phyloP scores from a whole-genome alignment of 2,888 invertebrate species.

The Metacarcinus magister region DNA sequence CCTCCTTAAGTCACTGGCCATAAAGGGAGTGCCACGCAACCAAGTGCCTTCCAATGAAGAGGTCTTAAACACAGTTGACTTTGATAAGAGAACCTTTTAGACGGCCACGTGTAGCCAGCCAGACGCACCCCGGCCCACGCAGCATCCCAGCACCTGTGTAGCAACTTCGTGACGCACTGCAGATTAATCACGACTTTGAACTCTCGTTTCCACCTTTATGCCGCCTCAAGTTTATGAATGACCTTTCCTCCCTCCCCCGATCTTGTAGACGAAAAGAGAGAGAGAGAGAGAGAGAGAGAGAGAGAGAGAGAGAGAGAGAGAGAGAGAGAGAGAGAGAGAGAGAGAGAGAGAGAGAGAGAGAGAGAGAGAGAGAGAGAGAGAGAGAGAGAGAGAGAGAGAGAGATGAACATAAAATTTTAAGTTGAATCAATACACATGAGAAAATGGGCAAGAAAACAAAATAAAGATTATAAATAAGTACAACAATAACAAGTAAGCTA shows the following conservation, averaged over 20 bases:
- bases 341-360: conserved; percentile 46
- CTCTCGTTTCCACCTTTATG: background rate
- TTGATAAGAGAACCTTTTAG: background rate
- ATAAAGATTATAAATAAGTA: too few species aligned
- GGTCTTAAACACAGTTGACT: background rate
- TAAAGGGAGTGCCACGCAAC: background rate
- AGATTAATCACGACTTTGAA: background rate
- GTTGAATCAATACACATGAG: background rate
- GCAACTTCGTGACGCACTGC: too few species aligned
- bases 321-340: conserved; percentile 39
- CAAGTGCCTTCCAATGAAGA: background rate
- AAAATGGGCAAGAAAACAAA: too few species aligned
- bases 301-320: conserved; percentile 39
- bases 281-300: conserved; percentile 33
- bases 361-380: background rate
- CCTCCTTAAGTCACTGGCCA: background rate
- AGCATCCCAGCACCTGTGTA: background rate
- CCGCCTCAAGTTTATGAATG: background rate
- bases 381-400: conserved; percentile 62
- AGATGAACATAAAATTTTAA: background rate
- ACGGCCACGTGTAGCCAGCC: background rate
- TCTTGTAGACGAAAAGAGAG: background rate
- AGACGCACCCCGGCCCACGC: background rate
- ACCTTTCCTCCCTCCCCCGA: background rate
- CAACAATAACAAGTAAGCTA: too few species aligned